phyloP scores from a whole-genome alignment of 2,888 invertebrate genomes.

The Pyrrhosoma nymphula region DNA sequence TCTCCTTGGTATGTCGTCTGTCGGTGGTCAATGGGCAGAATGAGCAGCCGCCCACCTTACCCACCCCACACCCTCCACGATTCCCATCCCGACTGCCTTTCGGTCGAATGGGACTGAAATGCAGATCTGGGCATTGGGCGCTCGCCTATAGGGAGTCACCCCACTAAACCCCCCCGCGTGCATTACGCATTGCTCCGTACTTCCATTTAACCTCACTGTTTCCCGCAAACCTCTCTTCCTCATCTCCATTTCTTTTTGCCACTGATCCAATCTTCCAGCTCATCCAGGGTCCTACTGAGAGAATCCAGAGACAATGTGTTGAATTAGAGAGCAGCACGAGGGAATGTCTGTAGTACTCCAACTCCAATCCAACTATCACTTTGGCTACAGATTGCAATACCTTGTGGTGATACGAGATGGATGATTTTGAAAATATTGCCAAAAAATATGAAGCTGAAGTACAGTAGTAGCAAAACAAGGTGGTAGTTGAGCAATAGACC shows the following conservation, averaged over 20 bases:
- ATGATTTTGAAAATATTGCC: too few species aligned
- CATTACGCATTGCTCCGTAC: not conserved
- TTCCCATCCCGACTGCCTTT: not conserved
- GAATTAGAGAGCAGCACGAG: not conserved
- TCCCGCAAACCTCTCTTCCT: not conserved
- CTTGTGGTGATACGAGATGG: too few species aligned
- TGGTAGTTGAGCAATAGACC: too few species aligned
- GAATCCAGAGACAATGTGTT: not conserved
- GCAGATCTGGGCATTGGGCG: not conserved
- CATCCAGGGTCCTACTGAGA: not conserved
- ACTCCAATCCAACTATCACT: not conserved
- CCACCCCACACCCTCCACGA: not conserved
- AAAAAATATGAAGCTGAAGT: too few species aligned
- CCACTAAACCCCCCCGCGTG: not conserved
- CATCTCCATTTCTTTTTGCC: not conserved
- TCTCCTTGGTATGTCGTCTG: not conserved
- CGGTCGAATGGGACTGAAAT: not conserved
- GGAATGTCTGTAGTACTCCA: not conserved
- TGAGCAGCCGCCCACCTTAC: too few species aligned
- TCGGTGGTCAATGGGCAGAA: not conserved
- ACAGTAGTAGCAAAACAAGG: too few species aligned
- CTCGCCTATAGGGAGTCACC: not conserved
- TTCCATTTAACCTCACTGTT: not conserved
- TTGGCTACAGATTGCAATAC: too few species aligned
- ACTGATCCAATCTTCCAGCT: not conserved